phyloP scores from a whole-genome alignment of 2,888 invertebrate genomes.

The Eledona agricola region DNA sequence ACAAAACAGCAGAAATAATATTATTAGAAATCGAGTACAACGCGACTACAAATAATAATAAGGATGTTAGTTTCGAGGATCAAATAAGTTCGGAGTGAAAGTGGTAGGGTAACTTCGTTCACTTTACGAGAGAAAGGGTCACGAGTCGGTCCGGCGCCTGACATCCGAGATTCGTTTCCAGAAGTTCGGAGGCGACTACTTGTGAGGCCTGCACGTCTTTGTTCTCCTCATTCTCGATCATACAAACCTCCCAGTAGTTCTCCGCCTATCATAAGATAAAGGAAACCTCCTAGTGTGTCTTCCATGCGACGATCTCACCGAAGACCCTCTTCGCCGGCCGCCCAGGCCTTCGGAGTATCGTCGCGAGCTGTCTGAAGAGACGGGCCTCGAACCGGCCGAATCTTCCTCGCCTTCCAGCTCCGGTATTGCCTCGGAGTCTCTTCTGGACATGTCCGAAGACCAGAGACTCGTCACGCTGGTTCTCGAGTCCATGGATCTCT shows the following conservation, averaged over 20 bases:
- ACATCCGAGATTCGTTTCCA: too few species aligned
- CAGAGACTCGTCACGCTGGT: conserved; percentile 61
- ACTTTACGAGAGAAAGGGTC: too few species aligned
- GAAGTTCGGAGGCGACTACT: conserved; percentile 14
- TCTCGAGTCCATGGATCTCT: conserved; percentile 61
- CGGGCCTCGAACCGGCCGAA: conserved; percentile 55
- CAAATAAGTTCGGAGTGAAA: too few species aligned
- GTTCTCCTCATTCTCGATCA: conserved; percentile 12
- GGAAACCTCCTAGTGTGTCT: conserved; percentile 67
- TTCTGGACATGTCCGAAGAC: conserved; percentile 58
- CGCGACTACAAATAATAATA: too few species aligned
- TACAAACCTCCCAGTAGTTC: conserved; percentile 72
- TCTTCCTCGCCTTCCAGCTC: conserved; percentile 61
- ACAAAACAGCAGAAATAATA: too few species aligned
- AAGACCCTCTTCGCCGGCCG: conserved; percentile 56
- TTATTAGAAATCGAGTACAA: too few species aligned
- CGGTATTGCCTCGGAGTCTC: conserved; percentile 62
- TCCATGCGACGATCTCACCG: conserved; percentile 57
- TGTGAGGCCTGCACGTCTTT: conserved; percentile 20
- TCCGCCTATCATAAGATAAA: conserved; percentile 66
- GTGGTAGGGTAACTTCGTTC: too few species aligned
- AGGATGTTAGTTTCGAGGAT: too few species aligned
- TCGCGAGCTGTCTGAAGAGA: conserved; percentile 55
- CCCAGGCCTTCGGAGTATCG: conserved; percentile 55
- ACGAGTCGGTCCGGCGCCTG: too few species aligned